Evolutionary conservation across 1,140 invertebrate species (phyloP).

Genomic region (Habropoda laboriosa): DNA sequence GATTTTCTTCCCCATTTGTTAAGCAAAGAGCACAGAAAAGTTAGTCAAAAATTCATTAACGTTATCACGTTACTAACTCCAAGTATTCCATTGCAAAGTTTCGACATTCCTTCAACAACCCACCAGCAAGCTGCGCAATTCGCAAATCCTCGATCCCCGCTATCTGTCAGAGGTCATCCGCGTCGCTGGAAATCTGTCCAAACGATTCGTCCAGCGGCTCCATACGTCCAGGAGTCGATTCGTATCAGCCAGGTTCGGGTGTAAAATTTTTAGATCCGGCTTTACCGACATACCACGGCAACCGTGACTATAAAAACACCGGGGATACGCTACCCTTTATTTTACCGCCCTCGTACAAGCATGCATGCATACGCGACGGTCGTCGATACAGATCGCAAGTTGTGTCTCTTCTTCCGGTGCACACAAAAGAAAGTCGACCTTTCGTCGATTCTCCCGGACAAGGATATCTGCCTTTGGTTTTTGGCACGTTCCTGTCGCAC

Average conservation of each 20-base stretch:
- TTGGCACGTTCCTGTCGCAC: conserved; percentile 24
- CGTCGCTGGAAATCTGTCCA: not conserved
- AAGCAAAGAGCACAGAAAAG: too few species aligned
- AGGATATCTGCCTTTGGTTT: conserved; percentile 3
- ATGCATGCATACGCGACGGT: not conserved
- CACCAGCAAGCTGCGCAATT: too few species aligned
- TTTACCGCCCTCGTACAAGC: not conserved
- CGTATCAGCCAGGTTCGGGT: not conserved
- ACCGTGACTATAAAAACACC: not conserved
- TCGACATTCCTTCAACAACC: too few species aligned
- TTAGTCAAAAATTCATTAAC: too few species aligned
- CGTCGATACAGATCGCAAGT: not conserved
- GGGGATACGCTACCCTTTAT: too few species aligned
- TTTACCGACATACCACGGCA: not conserved
- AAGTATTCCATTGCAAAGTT: too few species aligned
- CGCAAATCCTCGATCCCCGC: too few species aligned
- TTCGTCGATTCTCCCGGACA: conserved; percentile 24
- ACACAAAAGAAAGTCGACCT: not conserved
- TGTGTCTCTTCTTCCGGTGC: not conserved
- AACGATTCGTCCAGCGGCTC: too few species aligned
- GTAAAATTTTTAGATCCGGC: not conserved
- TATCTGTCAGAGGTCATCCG: not conserved
- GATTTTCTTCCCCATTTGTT: too few species aligned
- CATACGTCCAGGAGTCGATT: too few species aligned
- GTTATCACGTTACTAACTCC: too few species aligned